Conservation (phyloP, 2,888 invertebrate genomes). For the Pristionchus mayeri region DNA sequence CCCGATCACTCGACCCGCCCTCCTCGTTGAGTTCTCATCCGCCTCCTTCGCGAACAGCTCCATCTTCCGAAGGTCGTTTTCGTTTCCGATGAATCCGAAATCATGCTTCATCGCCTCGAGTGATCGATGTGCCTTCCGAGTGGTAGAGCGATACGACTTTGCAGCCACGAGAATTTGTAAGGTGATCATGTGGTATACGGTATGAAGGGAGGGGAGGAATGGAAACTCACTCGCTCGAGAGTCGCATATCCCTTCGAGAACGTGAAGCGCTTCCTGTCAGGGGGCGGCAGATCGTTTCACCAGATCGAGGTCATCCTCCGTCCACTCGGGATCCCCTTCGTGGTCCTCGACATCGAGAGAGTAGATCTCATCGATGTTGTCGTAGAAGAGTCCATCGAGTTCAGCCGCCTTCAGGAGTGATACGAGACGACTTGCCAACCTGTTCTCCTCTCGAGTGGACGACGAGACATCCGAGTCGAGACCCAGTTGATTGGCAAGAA, state of each 20-base stretch:
- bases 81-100: not conserved
- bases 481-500: not conserved
- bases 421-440: not conserved
- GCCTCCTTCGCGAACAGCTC: not conserved
- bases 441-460: not conserved
- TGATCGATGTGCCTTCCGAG: not conserved
- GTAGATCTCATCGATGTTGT: too few relatives aligned
- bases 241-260: not conserved
- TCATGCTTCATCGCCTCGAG: not conserved
- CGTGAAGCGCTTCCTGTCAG: not conserved
- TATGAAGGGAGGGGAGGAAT: not conserved
- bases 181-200: not conserved
- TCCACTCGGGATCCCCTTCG: not conserved
- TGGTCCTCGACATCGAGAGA: too few relatives aligned
- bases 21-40: not conserved
- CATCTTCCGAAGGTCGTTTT: not conserved
- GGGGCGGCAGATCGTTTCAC: not conserved
- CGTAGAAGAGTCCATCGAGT: not conserved
- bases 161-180: not conserved
- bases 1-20: not conserved
- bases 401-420: not conserved
- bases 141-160: not conserved
- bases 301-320: not conserved
- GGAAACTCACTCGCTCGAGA: not conserved
- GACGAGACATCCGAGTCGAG: not conserved